Conservation (phyloP, 92 coral and sea anemone genomes). For the Bergia sp. region DNA sequence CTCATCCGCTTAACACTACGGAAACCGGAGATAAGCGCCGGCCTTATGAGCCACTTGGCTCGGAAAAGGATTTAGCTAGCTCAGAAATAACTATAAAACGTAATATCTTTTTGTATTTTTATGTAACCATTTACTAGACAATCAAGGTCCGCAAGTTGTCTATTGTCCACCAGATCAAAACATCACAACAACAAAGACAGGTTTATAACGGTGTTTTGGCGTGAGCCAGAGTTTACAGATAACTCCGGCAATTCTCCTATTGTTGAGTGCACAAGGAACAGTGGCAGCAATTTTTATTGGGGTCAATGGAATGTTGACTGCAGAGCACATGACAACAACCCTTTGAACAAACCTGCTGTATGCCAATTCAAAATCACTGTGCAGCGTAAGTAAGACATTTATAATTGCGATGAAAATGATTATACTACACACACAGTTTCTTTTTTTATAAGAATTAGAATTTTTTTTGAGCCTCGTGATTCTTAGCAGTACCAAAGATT, state of each 20-base stretch:
- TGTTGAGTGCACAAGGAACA: background rate
- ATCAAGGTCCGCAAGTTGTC: background rate
- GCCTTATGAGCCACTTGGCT: too few species aligned
- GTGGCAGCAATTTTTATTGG: background rate
- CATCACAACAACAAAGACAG: background rate
- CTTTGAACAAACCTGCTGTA: background rate
- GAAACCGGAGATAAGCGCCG: too few species aligned
- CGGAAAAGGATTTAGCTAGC: too few species aligned
- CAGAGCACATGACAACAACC: background rate
- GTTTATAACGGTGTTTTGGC: background rate
- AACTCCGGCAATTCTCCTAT: background rate
- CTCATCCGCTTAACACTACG: too few species aligned
- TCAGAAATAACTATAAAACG: too few species aligned
- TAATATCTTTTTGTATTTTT: too few species aligned
- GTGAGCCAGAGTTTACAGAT: constrained; percentile 1
- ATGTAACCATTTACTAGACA: background rate
- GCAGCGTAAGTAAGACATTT: background rate
- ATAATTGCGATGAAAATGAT: too few species aligned
- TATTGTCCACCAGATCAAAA: constrained; percentile 1
- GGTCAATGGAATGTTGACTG: background rate
- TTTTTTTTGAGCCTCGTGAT: too few species aligned
- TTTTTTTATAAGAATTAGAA: too few species aligned
- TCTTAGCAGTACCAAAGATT: too few species aligned
- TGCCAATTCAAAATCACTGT: background rate
- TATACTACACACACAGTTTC: too few species aligned